Evolutionary conservation across 2,797 vertebrate genomes (phyloP).

Genomic region (Apogon hyalosoma): DNA sequence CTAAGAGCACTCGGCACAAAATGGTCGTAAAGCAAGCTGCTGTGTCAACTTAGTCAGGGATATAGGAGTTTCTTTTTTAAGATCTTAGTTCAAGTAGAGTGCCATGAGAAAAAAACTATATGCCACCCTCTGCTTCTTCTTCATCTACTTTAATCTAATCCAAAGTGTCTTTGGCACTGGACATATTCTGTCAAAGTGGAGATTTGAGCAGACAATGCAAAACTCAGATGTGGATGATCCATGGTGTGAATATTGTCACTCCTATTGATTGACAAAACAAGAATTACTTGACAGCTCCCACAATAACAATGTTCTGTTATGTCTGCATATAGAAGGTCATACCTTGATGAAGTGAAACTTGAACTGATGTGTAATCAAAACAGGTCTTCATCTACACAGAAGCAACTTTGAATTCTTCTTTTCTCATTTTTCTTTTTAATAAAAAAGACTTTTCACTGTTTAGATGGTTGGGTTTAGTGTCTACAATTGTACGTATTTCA

Average conservation of each 20-base stretch:
- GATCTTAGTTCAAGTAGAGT: not conserved
- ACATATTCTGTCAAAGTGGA: not conserved
- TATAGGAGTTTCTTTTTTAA: not conserved
- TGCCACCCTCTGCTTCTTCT: not conserved
- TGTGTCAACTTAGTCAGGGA: slow-evolving; percentile 33
- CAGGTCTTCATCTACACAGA: not conserved
- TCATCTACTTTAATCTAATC: not conserved
- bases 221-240: too few relatives aligned
- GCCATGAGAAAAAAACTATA: slow-evolving; percentile 6
- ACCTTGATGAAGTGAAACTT: not conserved
- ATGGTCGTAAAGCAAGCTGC: slow-evolving; percentile 89
- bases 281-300: not conserved
- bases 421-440: not conserved
- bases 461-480: slow-evolving; percentile 12
- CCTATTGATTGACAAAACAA: not conserved
- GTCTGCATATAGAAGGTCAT: not conserved
- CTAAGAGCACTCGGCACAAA: slow-evolving; percentile 87
- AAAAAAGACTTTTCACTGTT: slow-evolving; percentile 1
- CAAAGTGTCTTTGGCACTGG: not conserved
- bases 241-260: not conserved
- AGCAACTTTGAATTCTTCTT: slow-evolving; percentile 14
- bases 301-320: slow-evolving; percentile 6
- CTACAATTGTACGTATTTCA: slow-evolving; percentile 24
- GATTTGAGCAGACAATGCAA: not conserved
- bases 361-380: slow-evolving; percentile 1